Conservation (phyloP, 2,113 vertebrate species). For the Engraulis encrasicolus region DNA sequence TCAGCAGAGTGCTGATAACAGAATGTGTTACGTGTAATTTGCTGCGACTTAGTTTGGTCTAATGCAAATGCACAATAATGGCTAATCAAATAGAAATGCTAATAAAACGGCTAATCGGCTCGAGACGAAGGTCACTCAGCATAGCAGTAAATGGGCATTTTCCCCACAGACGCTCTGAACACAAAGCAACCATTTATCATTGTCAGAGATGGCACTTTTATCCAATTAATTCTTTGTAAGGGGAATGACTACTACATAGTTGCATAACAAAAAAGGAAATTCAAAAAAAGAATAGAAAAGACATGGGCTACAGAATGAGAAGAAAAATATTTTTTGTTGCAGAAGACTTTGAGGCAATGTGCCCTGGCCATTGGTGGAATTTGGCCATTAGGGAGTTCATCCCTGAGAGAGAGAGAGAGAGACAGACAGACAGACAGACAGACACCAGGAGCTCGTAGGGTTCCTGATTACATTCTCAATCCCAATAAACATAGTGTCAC, state of each 20-base stretch:
- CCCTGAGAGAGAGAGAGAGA: too few species aligned
- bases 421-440: too few species aligned
- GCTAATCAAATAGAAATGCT: conserved; percentile 18
- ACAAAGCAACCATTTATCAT: conserved; percentile 18
- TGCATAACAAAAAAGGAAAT: background rate
- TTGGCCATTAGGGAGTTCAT: background rate
- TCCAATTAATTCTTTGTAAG: conserved; percentile 12
- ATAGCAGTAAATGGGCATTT: background rate
- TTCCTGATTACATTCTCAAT: background rate
- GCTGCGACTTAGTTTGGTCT: background rate
- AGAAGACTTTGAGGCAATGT: background rate
- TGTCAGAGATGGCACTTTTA: background rate
- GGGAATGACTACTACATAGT: background rate
- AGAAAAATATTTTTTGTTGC: background rate
- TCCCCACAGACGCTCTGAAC: background rate
- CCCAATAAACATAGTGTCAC: background rate
- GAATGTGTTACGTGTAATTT: background rate
- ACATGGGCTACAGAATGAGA: too few species aligned
- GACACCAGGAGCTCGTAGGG: too few species aligned
- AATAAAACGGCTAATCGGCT: background rate
- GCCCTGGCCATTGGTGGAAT: background rate
- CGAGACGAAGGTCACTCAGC: background rate
- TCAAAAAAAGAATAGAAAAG: too few species aligned
- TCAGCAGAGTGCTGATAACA: background rate
- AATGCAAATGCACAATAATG: background rate